Conservation (phyloP, 2,888 invertebrate genomes). For the Oeneis ivallda region DNA sequence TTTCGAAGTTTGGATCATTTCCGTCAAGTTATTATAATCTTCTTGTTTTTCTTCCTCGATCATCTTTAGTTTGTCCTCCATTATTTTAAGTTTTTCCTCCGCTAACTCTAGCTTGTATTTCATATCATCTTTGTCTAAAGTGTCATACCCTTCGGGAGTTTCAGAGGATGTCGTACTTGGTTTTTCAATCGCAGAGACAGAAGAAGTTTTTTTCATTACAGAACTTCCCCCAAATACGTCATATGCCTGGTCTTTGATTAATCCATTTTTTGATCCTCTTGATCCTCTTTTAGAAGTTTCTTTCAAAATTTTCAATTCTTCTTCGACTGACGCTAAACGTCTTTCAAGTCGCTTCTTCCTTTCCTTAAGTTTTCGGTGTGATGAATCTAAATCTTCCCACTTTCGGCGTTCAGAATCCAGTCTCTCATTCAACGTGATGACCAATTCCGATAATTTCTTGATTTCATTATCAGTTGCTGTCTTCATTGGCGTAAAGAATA, state of each 20-base stretch:
- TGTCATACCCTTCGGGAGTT: conserved; percentile 55
- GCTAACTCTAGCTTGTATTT: conserved; percentile 81
- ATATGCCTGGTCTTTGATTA: conserved; percentile 48
- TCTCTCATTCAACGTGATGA: conserved; percentile 79
- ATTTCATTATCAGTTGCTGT: conserved; percentile 84
- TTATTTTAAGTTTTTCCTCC: conserved; percentile 84
- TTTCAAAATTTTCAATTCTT: conserved; percentile 54
- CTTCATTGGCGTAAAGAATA: conserved; percentile 77
- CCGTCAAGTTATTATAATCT: conserved; percentile 79
- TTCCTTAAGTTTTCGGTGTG: conserved; percentile 80
- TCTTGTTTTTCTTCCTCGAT: conserved; percentile 83
- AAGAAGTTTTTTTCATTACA: conserved; percentile 55
- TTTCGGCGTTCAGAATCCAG: conserved; percentile 82
- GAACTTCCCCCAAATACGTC: conserved; percentile 44
- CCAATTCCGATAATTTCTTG: conserved; percentile 81
- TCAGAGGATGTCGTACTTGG: conserved; percentile 57
- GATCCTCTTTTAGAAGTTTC: conserved; percentile 58
- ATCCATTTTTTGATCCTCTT: conserved; percentile 53
- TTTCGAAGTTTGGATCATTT: conserved; percentile 81
- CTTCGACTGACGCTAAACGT: conserved; percentile 53
- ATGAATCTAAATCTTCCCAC: conserved; percentile 81
- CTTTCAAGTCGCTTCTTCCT: conserved; percentile 66
- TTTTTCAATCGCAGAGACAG: conserved; percentile 54
- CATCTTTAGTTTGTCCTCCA: conserved; percentile 83
- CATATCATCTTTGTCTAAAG: conserved; percentile 65